Evolutionary conservation across 2,797 vertebrate species (phyloP).

Genomic region (Myripristis murdjan): DNA sequence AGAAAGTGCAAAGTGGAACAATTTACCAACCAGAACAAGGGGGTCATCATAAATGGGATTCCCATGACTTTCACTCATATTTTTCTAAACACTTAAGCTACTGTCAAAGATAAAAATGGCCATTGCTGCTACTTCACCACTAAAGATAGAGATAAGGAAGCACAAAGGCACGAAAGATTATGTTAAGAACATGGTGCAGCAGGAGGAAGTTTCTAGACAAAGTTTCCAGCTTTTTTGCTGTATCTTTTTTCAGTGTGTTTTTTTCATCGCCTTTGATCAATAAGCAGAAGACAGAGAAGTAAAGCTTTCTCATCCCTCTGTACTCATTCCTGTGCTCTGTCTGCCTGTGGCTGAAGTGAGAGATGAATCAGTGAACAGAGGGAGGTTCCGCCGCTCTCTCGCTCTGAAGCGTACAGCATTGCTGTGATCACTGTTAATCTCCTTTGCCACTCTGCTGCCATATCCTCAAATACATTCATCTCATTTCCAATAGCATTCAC

Average conservation of each 20-base stretch:
- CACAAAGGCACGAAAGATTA: conserved; percentile 17
- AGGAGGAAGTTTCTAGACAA: conserved; percentile 64
- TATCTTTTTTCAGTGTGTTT: conserved; percentile 43
- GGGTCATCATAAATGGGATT: no score
- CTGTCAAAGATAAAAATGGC: conserved; percentile 12
- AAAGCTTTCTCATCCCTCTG: conserved; percentile 75
- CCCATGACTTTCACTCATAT: no score
- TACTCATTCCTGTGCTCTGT: conserved; percentile 66
- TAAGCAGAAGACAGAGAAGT: conserved; percentile 73
- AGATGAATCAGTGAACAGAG: conserved; percentile 77
- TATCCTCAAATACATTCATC: conserved; percentile 80
- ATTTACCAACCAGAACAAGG: no score
- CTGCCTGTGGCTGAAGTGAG: conserved; percentile 77
- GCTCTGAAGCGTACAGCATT: conserved; percentile 76
- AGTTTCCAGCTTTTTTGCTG: conserved; percentile 56
- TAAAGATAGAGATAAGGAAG: background rate
- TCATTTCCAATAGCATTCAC: conserved; percentile 73
- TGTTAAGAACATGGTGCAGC: conserved; percentile 34
- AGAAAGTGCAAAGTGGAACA: no score
- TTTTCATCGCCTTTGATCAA: conserved; percentile 76
- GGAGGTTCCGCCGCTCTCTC: conserved; percentile 67
- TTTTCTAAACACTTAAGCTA: background rate
- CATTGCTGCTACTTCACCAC: background rate
- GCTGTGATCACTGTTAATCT: conserved; percentile 83
- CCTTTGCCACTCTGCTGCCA: conserved; percentile 81